A percentile compares a stretch with the other conserved stretches of the same genome.
phyloP scores from a whole-genome alignment of 2,113 vertebrate genomes.

The Paratilapia polleni region DNA sequence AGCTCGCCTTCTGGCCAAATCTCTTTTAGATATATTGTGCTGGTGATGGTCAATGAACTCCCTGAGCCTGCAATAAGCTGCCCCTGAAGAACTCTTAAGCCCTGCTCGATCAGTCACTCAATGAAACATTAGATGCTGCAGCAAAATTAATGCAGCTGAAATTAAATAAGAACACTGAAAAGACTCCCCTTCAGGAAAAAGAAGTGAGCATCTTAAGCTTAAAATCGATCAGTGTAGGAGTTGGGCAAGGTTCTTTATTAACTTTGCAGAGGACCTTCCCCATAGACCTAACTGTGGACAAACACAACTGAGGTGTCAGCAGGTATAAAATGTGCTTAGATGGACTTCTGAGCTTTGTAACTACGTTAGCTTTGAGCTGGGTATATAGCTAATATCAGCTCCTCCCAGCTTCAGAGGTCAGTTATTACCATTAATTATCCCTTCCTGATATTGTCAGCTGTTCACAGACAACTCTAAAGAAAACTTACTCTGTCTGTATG shows the following conservation, averaged over 20 bases:
- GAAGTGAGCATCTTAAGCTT: conserved; percentile 51
- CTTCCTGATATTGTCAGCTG: conserved; percentile 26
- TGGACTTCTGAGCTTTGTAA: conserved; percentile 69
- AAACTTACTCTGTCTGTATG: conserved; percentile 25
- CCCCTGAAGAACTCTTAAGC: conserved; percentile 54
- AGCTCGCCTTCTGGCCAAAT: not conserved
- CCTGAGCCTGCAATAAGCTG: conserved; percentile 45
- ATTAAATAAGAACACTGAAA: conserved; percentile 70
- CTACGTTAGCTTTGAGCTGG: conserved; percentile 58
- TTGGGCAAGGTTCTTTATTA: conserved; percentile 69
- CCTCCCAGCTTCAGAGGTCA: conserved; percentile 40
- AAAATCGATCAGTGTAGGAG: conserved; percentile 68
- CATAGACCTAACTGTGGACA: conserved; percentile 44
- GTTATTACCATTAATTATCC: conserved; percentile 68
- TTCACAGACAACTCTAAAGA: conserved; percentile 25
- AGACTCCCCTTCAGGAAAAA: conserved; percentile 51
- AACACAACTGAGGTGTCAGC: conserved; percentile 76
- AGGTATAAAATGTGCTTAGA: conserved; percentile 73
- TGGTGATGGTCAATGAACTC: conserved; percentile 37
- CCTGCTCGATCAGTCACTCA: conserved; percentile 53
- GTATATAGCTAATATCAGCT: conserved; percentile 57
- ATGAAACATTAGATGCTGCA: conserved; percentile 66
- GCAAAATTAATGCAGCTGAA: conserved; percentile 64
- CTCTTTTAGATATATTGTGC: conserved; percentile 23
- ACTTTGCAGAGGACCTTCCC: conserved; percentile 71